phyloP scores from a whole-genome alignment of 2,797 vertebrate genomes.

The Fistularia tabacaria region DNA sequence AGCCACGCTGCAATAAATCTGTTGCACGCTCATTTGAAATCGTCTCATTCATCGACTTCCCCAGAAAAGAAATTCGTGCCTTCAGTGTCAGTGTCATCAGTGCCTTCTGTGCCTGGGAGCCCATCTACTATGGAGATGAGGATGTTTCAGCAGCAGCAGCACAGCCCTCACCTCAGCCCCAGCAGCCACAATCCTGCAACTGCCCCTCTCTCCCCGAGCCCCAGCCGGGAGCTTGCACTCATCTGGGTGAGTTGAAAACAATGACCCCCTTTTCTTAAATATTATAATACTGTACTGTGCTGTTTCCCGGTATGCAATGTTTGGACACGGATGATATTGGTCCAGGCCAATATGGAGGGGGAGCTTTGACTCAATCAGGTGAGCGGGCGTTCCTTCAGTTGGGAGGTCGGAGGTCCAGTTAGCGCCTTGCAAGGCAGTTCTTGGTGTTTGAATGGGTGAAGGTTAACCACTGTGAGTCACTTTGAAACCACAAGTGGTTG shows the following conservation, averaged over 20 bases:
- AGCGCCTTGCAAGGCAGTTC: too few species aligned
- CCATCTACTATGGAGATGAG: conserved; percentile 78
- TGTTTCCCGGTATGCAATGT: too few species aligned
- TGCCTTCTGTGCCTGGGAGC: conserved; percentile 87
- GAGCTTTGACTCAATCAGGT: too few species aligned
- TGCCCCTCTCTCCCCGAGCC: conserved; percentile 69
- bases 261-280: too few species aligned
- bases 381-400: too few species aligned
- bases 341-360: too few species aligned
- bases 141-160: conserved; percentile 59
- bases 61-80: conserved; percentile 97
- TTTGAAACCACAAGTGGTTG: too few species aligned
- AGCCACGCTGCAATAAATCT: conserved; percentile 25
- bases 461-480: too few species aligned
- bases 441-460: too few species aligned
- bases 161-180: conserved; percentile 82
- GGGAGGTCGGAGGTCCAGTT: too few species aligned
- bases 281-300: too few species aligned
- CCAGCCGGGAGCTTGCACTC: conserved; percentile 80
- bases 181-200: conserved; percentile 73
- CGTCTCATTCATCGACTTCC: conserved; percentile 35
- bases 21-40: conserved; percentile 27
- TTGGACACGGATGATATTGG: too few species aligned
- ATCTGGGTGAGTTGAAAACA: conserved; percentile 80
- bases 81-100: conserved; percentile 84